These are phyloP conservation scores for Chrysodeixis includens DNA, from an alignment of 2,888 invertebrate species.

Conservation along the genomic window DNA sequence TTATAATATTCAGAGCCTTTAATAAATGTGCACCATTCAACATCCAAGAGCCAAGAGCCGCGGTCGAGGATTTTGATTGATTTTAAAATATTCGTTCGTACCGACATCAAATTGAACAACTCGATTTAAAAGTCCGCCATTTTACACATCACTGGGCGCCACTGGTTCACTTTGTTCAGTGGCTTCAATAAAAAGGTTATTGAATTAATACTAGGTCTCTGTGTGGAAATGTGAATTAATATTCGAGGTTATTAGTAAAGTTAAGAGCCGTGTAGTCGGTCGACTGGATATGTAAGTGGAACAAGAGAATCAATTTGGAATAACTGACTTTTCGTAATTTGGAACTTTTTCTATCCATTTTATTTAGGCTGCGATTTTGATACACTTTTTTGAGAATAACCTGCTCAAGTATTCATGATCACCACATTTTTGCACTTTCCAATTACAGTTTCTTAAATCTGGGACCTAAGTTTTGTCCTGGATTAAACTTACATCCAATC, in stretches of 20 bases:
- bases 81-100: conserved; percentile 48
- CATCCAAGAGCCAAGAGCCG: conserved; percentile 22
- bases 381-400: no score
- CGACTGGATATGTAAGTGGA: not conserved
- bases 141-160: conserved; percentile 38
- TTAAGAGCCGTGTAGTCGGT: conserved; percentile 12
- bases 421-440: no score
- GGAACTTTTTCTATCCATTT: no score
- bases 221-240: conserved; percentile 30
- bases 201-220: conserved; percentile 34
- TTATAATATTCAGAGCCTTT: not conserved
- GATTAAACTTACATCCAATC: no score
- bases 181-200: conserved; percentile 42
- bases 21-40: conserved; percentile 1
- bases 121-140: conserved; percentile 51
- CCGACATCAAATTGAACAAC: conserved; percentile 45
- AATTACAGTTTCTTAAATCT: no score
- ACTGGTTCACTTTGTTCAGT: conserved; percentile 46
- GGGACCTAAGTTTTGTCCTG: no score
- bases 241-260: conserved; percentile 20
- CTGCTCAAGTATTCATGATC: no score
- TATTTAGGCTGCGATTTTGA: no score
- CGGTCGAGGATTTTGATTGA: conserved; percentile 39
- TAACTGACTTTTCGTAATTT: not conserved
- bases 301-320: conserved; percentile 5